A percentile compares a stretch with the other conserved stretches of the same genome.
These are phyloP conservation scores for Phoeniculus purpureus DNA, from an alignment of 2,797 vertebrate genomes.

Conservation along the genomic window DNA sequence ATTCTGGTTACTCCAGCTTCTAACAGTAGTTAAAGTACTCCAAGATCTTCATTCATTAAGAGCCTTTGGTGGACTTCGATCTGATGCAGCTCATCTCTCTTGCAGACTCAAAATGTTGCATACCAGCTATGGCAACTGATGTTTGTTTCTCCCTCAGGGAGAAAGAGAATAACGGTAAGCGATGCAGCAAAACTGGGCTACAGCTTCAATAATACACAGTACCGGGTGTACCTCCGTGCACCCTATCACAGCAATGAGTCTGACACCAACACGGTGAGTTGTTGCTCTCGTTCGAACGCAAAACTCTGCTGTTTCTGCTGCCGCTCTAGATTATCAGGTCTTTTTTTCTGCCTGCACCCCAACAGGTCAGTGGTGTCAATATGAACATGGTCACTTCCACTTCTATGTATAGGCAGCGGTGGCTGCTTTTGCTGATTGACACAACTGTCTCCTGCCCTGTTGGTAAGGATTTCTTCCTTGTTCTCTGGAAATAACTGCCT, in stretches of 20 bases:
- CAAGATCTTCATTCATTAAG: background rate
- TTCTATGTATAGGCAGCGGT: constrained; percentile 80
- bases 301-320: background rate
- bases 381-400: constrained; percentile 70
- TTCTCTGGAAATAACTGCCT: background rate
- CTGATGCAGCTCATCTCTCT: constrained; percentile 7
- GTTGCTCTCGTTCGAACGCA: background rate
- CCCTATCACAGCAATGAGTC: constrained; percentile 76
- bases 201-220: constrained; percentile 63
- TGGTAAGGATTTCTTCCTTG: constrained; percentile 62
- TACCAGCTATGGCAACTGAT: constrained; percentile 67
- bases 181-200: constrained; percentile 77
- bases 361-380: constrained; percentile 61
- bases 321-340: background rate
- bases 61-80: background rate
- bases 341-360: background rate
- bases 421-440: constrained; percentile 82
- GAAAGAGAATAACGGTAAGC: constrained; percentile 60
- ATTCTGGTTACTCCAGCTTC: background rate
- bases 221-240: constrained; percentile 71
- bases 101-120: constrained; percentile 64
- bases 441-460: constrained; percentile 75
- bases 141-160: constrained; percentile 68
- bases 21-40: background rate
- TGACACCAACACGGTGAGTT: constrained; percentile 57